Conservation (phyloP, 2,888 invertebrate species). For the Neria commutata region DNA sequence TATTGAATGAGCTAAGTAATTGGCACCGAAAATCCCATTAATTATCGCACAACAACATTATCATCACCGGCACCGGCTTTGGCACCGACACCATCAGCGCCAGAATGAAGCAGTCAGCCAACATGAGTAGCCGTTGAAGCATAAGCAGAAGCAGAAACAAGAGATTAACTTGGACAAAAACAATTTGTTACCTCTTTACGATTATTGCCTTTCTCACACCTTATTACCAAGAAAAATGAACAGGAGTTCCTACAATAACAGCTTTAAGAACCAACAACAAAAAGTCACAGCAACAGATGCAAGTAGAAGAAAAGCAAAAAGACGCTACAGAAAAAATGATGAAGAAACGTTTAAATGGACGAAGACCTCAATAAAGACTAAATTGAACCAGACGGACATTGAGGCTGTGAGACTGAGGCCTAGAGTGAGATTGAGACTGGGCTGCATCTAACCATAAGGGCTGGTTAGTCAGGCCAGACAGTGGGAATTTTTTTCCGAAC, state of each 20-base stretch:
- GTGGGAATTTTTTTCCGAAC: background rate
- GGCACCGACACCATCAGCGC: background rate
- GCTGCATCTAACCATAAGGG: background rate
- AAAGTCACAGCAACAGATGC: constrained; percentile 5
- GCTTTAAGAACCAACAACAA: constrained; percentile 40
- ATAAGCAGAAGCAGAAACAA: constrained; percentile 15
- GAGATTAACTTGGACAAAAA: constrained; percentile 27
- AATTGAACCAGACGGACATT: constrained; percentile 2
- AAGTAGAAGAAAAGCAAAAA: constrained; percentile 10
- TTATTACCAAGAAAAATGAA: constrained; percentile 50
- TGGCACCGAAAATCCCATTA: background rate
- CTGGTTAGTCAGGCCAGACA: background rate
- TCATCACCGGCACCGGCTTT: too few relatives aligned
- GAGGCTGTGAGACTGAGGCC: too few relatives aligned
- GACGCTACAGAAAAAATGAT: constrained; percentile 6
- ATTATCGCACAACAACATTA: background rate
- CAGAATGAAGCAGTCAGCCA: constrained; percentile 7
- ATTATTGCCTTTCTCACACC: constrained; percentile 57
- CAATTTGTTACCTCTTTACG: constrained; percentile 56
- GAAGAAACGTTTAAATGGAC: constrained; percentile 18
- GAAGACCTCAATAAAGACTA: constrained; percentile 20
- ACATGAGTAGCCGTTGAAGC: constrained; percentile 15
- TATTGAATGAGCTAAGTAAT: background rate
- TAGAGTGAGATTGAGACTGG: too few relatives aligned
- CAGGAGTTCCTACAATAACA: background rate